Evolutionary conservation across 2,888 invertebrate species (phyloP).

Genomic region (Peribatodes rhomboidaria): DNA sequence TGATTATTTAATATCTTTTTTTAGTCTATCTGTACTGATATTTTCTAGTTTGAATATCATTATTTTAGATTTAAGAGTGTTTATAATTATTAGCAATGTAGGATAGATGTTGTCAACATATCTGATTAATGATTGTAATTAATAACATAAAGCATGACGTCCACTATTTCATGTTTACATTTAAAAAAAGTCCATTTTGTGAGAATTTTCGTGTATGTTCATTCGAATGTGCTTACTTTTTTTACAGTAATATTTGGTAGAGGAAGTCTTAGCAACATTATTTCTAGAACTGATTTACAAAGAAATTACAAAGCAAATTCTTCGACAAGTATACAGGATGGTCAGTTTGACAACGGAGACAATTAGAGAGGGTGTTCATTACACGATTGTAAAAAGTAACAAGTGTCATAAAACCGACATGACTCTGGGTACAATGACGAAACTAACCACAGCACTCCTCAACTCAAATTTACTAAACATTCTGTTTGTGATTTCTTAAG

Average conservation of each 20-base stretch:
- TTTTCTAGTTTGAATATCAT: constrained; percentile 43
- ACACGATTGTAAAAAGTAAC: no score
- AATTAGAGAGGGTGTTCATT: no score
- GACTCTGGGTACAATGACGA: no score
- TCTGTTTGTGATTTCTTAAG: no score
- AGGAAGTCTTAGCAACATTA: no score
- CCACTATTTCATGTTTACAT: constrained; percentile 44
- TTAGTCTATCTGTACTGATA: constrained; percentile 39
- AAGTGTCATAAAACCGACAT: no score
- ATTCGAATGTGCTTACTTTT: constrained; percentile 4
- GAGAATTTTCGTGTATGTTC: constrained; percentile 27
- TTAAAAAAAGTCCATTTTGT: constrained; percentile 31
- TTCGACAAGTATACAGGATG: no score
- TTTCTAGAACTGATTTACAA: no score
- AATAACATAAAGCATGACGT: constrained; percentile 47
- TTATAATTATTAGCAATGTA: constrained; percentile 55
- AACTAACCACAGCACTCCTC: no score
- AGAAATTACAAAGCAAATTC: no score
- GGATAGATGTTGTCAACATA: constrained; percentile 58
- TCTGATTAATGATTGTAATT: constrained; percentile 49
- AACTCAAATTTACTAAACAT: no score
- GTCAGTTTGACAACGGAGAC: no score
- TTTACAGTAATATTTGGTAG: neutral
- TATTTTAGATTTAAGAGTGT: constrained; percentile 55
- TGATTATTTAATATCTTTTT: constrained; percentile 35